phyloP scores from a whole-genome alignment of 1,140 invertebrate genomes.

The Trichoplusia ni region DNA sequence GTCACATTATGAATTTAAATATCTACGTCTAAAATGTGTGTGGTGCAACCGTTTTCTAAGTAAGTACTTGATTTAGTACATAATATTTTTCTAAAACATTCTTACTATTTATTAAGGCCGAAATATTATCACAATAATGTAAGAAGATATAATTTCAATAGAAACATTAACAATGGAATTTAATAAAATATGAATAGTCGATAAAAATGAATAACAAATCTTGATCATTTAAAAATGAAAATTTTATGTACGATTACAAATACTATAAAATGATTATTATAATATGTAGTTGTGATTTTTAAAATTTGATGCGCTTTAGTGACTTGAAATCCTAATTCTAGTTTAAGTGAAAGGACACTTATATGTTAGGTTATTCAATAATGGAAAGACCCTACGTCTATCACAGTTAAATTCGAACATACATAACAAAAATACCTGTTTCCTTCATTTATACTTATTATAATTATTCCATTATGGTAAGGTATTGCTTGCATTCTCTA shows the following conservation, averaged over 20 bases:
- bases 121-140: slow-evolving; percentile 15
- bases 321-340: slow-evolving; percentile 18
- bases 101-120: not conserved
- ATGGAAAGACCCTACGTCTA: slow-evolving; percentile 39
- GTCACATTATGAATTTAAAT: slow-evolving; percentile 15
- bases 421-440: slow-evolving; percentile 33
- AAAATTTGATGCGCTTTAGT: not conserved
- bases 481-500: not conserved
- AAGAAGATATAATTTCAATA: not conserved
- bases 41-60: not conserved
- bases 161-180: not conserved
- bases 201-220: not conserved
- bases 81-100: not conserved
- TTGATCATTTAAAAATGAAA: not conserved
- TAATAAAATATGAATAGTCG: not conserved
- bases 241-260: not conserved
- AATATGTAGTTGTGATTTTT: too few species aligned
- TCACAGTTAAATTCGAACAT: slow-evolving; percentile 61
- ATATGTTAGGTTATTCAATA: slow-evolving; percentile 13
- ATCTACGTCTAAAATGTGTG: slow-evolving; percentile 1
- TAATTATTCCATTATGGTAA: not conserved
- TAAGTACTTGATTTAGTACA: not conserved
- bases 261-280: not conserved
- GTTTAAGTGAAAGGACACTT: slow-evolving; percentile 4
- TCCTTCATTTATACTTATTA: slow-evolving; percentile 20